Base-by-base conservation (phyloP, 2,888 invertebrate genomes). In the Anthrax anthrax region DNA sequence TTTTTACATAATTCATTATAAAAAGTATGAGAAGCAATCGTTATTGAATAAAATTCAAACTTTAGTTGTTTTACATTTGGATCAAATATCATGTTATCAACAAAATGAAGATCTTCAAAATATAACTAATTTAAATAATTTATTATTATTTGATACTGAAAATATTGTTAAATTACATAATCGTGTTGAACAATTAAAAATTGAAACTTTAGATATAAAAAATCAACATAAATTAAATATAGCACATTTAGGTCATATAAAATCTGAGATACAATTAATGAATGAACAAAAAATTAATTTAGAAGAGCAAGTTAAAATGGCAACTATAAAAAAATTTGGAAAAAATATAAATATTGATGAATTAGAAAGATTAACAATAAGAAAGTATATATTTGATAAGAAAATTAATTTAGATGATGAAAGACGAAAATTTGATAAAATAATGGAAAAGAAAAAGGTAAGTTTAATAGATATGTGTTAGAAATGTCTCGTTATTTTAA, bases 31-130 rank as follows among this genome's bases (percentile, higher is more conserved):
- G 37, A 37, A 5, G 18, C 90, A 90, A 64, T 73, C 72, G 49
- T 74, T 81, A 60, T 65, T 92, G 59, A 91, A 91, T 58, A 78
- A 86, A 47, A 77, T 91, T 3, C 77, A 81, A 43, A 73, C 78
- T 47, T 75, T 80, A 4, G 74, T 84, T 1, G 67, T 85, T 9
- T 58, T 88, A 18, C 76, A 77, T 32, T 74, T 84, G 57, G 74
- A 80, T 59, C 87, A 86, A 59, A 68, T 87, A 18, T 74, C 77
- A 57, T 72, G 75, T 56, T 69, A 74, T 39, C 58, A 57, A 10
- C 67, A 75, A 6, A 71, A 73, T 1, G 62, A 72, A 0, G 70
- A 71, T 2, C 2, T 12, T 12, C 4, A 5, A 1, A 16, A 16
- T n/a, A 55, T 72, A 10, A 63, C 60, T 1, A 71, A 72, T 13